Percentiles rank a stretch among this genome's conserved stretches.
Evolutionary conservation across 2,888 invertebrate genomes (phyloP).

Genomic region (Oeneis ivallda): DNA sequence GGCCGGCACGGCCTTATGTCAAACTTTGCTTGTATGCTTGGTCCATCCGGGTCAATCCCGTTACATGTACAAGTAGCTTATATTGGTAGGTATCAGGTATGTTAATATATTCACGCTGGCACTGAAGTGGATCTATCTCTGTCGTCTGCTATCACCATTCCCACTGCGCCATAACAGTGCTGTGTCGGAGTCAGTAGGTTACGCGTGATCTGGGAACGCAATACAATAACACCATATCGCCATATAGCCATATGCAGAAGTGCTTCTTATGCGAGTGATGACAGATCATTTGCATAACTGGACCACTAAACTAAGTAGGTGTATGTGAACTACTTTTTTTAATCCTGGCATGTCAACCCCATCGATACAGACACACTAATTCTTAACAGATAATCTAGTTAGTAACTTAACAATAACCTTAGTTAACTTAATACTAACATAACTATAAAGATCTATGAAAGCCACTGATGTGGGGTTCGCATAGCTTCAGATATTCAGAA

Average conservation of each 20-base stretch:
- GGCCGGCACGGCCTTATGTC: not conserved
- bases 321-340: not conserved
- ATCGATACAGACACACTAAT: too few relatives aligned
- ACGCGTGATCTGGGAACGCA: slow-evolving; percentile 11
- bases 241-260: not conserved
- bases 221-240: slow-evolving; percentile 8
- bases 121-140: not conserved
- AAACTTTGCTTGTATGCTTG: not conserved
- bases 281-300: not conserved
- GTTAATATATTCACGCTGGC: not conserved
- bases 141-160: not conserved
- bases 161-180: not conserved
- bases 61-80: not conserved
- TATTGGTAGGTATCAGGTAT: not conserved
- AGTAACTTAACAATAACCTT: too few relatives aligned
- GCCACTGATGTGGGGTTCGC: too few relatives aligned
- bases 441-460: too few relatives aligned
- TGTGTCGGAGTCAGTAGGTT: not conserved
- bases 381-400: too few relatives aligned
- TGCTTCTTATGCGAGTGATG: not conserved
- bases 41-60: not conserved
- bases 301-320: not conserved
- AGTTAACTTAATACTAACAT: too few relatives aligned
- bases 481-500: too few relatives aligned
- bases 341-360: too few relatives aligned